phyloP scores from a whole-genome alignment of 2,797 vertebrate species.

The Malacoctenus gilli region DNA sequence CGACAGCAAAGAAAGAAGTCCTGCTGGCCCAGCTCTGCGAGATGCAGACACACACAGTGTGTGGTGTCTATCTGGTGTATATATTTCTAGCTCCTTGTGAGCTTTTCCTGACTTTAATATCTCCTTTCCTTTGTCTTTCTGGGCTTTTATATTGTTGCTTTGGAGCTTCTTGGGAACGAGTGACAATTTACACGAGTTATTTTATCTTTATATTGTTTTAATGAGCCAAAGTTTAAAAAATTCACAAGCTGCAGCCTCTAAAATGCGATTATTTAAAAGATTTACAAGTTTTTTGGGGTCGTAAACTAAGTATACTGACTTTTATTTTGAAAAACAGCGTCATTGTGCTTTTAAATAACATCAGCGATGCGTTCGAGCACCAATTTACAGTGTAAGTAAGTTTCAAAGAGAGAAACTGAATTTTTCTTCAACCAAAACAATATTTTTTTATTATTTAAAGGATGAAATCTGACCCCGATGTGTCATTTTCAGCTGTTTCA shows the following conservation, averaged over 20 bases:
- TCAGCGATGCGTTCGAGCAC: no score
- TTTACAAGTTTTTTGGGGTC: no score
- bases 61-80: not conserved
- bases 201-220: no score
- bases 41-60: conserved; percentile 3
- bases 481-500: conserved; percentile 14
- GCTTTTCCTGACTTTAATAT: conserved; percentile 1
- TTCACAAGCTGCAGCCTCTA: not conserved
- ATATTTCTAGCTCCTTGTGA: not conserved
- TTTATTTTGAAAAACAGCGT: no score
- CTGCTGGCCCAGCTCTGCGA: not conserved
- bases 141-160: conserved; percentile 1
- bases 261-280: not conserved
- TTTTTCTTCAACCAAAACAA: no score
- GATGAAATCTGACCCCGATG: not conserved
- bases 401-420: no score
- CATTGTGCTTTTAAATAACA: no score
- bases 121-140: not conserved
- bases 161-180: not conserved
- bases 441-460: not conserved
- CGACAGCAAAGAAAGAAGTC: not conserved
- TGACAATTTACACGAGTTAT: not conserved
- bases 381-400: no score
- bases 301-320: no score
- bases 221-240: not conserved